These are phyloP conservation scores for Ligdia adustata DNA, from an alignment of 2,888 invertebrate genomes.

Conservation along the genomic window DNA sequence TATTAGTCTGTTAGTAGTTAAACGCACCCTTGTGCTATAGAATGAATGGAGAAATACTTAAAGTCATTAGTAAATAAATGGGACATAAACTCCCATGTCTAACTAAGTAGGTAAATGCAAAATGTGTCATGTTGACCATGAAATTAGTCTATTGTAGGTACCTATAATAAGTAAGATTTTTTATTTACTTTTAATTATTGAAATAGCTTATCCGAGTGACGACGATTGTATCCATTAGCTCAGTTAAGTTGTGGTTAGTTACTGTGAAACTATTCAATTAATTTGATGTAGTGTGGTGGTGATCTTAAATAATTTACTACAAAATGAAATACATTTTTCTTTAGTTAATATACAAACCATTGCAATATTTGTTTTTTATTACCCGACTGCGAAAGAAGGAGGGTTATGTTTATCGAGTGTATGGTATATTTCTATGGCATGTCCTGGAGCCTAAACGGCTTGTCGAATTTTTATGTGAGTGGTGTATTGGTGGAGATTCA, in stretches of 20 bases:
- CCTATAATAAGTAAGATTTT: constrained; percentile 1
- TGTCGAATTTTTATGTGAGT: too few species aligned
- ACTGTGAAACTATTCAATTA: too few species aligned
- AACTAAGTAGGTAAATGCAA: not conserved
- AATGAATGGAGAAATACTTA: too few species aligned
- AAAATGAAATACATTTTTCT: not conserved
- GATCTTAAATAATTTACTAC: not conserved
- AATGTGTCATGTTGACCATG: constrained; percentile 1
- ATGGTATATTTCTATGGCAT: too few species aligned
- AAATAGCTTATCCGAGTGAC: not conserved
- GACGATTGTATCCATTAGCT: not conserved
- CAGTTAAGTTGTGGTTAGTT: too few species aligned
- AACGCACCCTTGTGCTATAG: too few species aligned
- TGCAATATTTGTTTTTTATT: constrained; percentile 6
- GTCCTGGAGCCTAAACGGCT: too few species aligned
- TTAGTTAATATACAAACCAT: constrained; percentile 11
- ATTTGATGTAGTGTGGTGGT: not conserved
- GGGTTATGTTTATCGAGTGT: too few species aligned
- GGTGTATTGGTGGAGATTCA: too few species aligned
- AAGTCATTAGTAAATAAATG: not conserved
- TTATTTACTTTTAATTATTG: constrained; percentile 1
- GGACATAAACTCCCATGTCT: not conserved
- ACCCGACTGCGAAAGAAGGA: too few species aligned
- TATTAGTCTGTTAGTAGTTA: too few species aligned
- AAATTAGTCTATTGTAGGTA: constrained; percentile 10